A percentile compares a stretch with the other conserved stretches of the same genome.
Evolutionary conservation across 2,113 vertebrate genomes (phyloP).

Genomic region (Albula glossodonta): DNA sequence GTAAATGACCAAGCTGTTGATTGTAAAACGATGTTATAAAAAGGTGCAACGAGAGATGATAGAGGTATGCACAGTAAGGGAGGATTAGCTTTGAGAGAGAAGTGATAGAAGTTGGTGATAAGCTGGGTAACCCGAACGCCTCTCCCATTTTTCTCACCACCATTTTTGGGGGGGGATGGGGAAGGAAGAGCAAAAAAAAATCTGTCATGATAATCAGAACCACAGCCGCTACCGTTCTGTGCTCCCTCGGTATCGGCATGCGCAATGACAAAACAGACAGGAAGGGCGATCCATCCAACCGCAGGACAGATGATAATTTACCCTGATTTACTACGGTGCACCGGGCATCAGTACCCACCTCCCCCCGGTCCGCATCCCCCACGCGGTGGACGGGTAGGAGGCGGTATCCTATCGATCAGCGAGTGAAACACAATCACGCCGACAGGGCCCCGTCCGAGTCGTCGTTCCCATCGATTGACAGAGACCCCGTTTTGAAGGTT

Average conservation of each 20-base stretch:
- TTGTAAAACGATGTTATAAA: not conserved
- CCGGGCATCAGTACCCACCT: no score
- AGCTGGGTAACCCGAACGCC: no score
- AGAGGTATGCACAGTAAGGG: no score
- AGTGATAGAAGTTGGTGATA: no score
- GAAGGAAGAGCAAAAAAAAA: not conserved
- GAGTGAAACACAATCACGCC: constrained; percentile 23
- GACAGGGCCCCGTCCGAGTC: not conserved
- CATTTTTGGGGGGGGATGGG: not conserved
- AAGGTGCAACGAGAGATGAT: not conserved
- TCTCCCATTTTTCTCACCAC: not conserved
- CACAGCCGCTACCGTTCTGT: no score
- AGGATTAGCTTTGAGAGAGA: not conserved
- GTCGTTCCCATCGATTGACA: constrained; percentile 22
- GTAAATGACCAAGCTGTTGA: not conserved
- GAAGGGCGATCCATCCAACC: not conserved
- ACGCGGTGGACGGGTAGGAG: not conserved
- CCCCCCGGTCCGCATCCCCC: not conserved
- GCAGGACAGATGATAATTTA: not conserved
- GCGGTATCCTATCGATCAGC: constrained; percentile 15
- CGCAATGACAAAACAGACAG: not conserved
- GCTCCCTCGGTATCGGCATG: not conserved
- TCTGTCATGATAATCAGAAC: not conserved
- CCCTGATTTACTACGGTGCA: not conserved
- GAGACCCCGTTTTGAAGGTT: constrained; percentile 24